These are phyloP conservation scores for Hirudo medicinalis DNA, from an alignment of 1,140 invertebrate species.

Conservation along the genomic window DNA sequence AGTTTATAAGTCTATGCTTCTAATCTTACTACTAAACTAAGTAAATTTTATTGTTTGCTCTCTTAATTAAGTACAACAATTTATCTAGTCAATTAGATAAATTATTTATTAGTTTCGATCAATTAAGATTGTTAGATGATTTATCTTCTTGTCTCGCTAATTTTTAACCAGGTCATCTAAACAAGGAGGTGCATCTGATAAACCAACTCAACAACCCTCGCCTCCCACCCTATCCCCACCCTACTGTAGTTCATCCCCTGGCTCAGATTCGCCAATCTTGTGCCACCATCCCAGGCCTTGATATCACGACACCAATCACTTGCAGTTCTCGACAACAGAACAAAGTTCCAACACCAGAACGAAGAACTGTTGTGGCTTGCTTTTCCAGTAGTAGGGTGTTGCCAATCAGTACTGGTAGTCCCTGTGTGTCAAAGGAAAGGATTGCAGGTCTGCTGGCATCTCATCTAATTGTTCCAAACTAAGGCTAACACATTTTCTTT, in stretches of 20 bases:
- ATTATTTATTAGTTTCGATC: too few species aligned
- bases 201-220: conserved; percentile 54
- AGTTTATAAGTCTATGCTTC: too few species aligned
- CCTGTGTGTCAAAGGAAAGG: conserved; percentile 39
- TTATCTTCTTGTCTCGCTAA: too few species aligned
- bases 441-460: conserved; percentile 28
- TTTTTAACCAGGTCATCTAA: background rate
- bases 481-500: background rate
- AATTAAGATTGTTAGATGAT: too few species aligned
- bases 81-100: too few species aligned
- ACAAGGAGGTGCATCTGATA: conserved; percentile 12
- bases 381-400: conserved; percentile 63
- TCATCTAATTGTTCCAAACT: background rate
- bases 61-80: too few species aligned
- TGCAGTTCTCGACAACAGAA: conserved; percentile 27
- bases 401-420: conserved; percentile 43
- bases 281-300: conserved; percentile 30
- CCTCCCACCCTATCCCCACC: conserved; percentile 72
- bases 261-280: conserved; percentile 68
- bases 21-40: too few species aligned
- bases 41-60: too few species aligned
- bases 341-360: background rate
- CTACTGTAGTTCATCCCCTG: conserved; percentile 60
- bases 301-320: conserved; percentile 20
- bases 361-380: conserved; percentile 57